Base-by-base conservation (phyloP, 2,113 vertebrate genomes). In the Pseudolaguvia tuberculata region DNA sequence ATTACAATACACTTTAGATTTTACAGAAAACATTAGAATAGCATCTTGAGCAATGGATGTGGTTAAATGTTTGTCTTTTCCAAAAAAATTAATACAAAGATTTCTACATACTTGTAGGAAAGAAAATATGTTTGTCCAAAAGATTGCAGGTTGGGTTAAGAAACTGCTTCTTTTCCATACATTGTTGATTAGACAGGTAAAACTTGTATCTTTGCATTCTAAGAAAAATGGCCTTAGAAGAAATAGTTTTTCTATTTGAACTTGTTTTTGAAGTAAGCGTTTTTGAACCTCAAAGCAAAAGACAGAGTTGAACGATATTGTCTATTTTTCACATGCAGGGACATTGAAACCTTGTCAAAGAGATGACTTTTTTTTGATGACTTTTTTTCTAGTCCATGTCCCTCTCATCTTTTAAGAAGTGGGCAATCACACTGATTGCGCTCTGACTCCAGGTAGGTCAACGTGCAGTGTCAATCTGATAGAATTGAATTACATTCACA, bases 161-260 rank as follows among this genome's bases (percentile, higher is more conserved):
- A 61, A 55, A 73, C 59, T 75, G 71, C 45, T 71, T 25, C 58
- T 69, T 17, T 25, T 82, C 70, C 73, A 79, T 78, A 73, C 70
- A 82, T 79, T 75, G 69, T 71, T 74, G 61, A 77, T 75, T 63
- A 84, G 68, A 52, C 78, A 84, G 84, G 82, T 8, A 77, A 70
- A 69, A 81, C 74, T 73, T 50, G 78, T 81, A 82, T 84, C 86
- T 80, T 71, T 77, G 62, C 71, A 81, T 85, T 76, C 83, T 65
- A 45, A 71, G 58, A 76, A 68, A 77, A 84, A 78, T 73, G 59
- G 79, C 25, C 72, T 56, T 18, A 18, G 9, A 45, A 27, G 53
- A 59, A 74, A 78, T 63, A 57, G 13, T 14, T 15, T 29, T 20
- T 50, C n/a, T 50, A 50, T 50, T 48, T 70, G 27, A 45, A 61